Conservation (phyloP, 2,888 invertebrate species). For the Apamea monoglypha region DNA sequence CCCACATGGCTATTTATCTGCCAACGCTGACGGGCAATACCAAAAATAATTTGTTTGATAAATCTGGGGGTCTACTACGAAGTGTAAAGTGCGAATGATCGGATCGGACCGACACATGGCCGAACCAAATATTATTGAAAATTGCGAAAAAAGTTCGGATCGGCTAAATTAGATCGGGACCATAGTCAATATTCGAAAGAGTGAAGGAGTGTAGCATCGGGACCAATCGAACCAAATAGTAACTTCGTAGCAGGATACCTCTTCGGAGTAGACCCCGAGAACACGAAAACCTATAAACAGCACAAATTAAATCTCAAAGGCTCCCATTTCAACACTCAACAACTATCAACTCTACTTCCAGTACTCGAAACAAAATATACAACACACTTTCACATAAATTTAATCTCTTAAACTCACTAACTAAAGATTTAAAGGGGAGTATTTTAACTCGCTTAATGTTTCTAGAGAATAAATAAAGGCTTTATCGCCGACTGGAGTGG, state of each 20-base stretch:
- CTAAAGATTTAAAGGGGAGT: conserved; percentile 62
- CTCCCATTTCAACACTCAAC: conserved; percentile 10
- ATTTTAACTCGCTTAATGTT: conserved; percentile 64
- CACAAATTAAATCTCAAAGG: background rate
- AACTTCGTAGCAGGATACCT: no score
- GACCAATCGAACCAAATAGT: no score
- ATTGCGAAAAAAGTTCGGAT: no score
- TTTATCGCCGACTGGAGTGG: conserved; percentile 61
- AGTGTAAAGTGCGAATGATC: no score
- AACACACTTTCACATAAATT: conserved; percentile 54
- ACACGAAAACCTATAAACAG: background rate
- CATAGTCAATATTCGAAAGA: no score
- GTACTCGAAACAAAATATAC: conserved; percentile 53
- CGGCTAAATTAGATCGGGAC: no score
- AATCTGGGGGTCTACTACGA: no score
- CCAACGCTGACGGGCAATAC: background rate
- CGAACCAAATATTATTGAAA: no score
- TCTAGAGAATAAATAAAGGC: conserved; percentile 61
- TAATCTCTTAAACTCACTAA: conserved; percentile 55
- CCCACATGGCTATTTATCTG: background rate
- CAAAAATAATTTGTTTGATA: background rate
- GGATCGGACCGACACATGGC: no score
- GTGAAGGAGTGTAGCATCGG: no score
- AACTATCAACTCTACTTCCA: conserved; percentile 35
- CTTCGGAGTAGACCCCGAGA: no score